Evolutionary conservation across 2,113 vertebrate species (phyloP).

Genomic region (Panthera uncia): DNA sequence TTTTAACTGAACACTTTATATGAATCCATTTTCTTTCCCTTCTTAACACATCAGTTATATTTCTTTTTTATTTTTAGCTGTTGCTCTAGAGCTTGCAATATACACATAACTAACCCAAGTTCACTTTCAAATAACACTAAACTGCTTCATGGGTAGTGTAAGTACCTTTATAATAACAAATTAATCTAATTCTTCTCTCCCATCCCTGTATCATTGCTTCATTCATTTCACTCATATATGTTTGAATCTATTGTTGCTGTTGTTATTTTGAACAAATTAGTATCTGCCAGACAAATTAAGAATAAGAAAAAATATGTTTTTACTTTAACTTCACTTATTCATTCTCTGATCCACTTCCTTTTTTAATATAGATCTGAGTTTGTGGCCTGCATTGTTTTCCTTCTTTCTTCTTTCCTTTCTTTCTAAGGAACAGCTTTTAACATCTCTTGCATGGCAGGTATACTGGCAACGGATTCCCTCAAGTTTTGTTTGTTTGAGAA

Average conservation of each 20-base stretch:
- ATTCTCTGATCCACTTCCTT: not conserved
- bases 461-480: not conserved
- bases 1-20: not conserved
- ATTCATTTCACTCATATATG: not conserved
- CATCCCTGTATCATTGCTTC: not conserved
- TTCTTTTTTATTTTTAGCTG: not conserved
- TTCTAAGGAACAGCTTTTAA: not conserved
- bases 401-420: not conserved
- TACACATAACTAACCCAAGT: not conserved
- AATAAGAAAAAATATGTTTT: not conserved
- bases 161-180: not conserved
- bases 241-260: not conserved
- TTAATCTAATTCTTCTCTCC: not conserved
- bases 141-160: not conserved
- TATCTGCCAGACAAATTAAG: not conserved
- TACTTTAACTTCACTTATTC: not conserved
- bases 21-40: not conserved
- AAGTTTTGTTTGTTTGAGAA: not conserved
- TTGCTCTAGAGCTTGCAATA: not conserved
- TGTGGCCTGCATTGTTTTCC: not conserved
- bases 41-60: not conserved
- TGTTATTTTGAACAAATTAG: not conserved
- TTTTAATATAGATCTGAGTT: not conserved
- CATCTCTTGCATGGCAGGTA: not conserved
- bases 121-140: not conserved